phyloP scores from a whole-genome alignment of 2,888 invertebrate species.

The Eupeodes latifasciatus region DNA sequence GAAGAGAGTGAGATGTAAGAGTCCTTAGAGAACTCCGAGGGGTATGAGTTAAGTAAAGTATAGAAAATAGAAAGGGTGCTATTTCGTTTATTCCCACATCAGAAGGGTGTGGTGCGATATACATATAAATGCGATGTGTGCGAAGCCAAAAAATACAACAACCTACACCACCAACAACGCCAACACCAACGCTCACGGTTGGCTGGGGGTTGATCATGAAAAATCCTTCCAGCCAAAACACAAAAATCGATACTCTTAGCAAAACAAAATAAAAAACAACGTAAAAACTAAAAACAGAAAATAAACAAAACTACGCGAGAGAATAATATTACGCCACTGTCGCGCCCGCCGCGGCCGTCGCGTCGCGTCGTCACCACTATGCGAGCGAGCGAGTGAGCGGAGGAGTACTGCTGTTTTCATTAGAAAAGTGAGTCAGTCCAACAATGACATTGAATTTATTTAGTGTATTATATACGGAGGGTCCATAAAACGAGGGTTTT shows the following conservation, averaged over 20 bases:
- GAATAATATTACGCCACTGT: too few relatives aligned
- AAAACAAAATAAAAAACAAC: constrained; percentile 4
- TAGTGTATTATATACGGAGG: constrained; percentile 50
- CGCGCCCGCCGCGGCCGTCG: too few relatives aligned
- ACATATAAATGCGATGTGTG: constrained; percentile 53
- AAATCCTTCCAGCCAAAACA: constrained; percentile 58
- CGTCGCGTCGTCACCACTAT: not conserved
- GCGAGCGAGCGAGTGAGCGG: constrained; percentile 14
- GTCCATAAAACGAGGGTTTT: constrained; percentile 63
- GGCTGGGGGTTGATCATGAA: constrained; percentile 67
- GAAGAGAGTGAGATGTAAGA: not conserved
- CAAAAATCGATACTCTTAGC: constrained; percentile 64
- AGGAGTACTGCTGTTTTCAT: not conserved
- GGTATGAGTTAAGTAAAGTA: too few relatives aligned
- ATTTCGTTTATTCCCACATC: constrained; percentile 48
- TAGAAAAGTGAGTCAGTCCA: constrained; percentile 67
- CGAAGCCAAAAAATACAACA: constrained; percentile 60
- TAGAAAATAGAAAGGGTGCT: constrained; percentile 14
- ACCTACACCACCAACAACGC: constrained; percentile 19
- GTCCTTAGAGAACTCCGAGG: not conserved
- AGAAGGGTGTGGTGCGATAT: constrained; percentile 69
- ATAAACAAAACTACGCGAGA: constrained; percentile 17
- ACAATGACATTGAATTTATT: constrained; percentile 75
- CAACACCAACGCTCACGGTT: not conserved
- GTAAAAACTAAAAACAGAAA: not conserved